phyloP scores from a whole-genome alignment of 2,797 vertebrate species.

The Xenentodon cancila region DNA sequence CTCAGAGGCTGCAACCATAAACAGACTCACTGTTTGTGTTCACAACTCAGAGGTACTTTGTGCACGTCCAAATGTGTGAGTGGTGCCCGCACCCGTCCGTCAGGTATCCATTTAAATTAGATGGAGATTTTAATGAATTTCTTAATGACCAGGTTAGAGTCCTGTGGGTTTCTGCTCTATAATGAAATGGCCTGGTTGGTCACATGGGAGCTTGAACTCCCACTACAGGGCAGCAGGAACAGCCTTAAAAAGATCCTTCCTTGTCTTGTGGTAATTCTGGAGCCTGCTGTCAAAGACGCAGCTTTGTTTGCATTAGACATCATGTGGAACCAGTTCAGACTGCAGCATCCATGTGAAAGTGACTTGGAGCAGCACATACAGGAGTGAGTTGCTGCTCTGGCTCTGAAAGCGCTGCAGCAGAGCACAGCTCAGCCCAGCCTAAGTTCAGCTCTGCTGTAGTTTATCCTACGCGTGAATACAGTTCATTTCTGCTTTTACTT shows the following conservation, averaged over 20 bases:
- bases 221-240: neutral
- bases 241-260: neutral
- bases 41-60: slow-evolving; percentile 17
- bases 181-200: slow-evolving; percentile 27
- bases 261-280: neutral
- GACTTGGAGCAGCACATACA: too few relatives aligned
- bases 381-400: too few relatives aligned
- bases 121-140: too few relatives aligned
- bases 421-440: neutral
- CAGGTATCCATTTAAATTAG: too few relatives aligned
- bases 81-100: neutral
- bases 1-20: neutral
- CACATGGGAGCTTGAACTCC: slow-evolving; percentile 22
- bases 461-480: neutral
- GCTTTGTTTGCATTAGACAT: slow-evolving; percentile 17
- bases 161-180: slow-evolving; percentile 2
- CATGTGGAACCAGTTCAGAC: slow-evolving; percentile 10
- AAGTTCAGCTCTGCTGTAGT: neutral
- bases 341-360: neutral
- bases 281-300: slow-evolving; percentile 16
- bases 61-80: neutral
- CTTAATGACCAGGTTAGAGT: neutral
- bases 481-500: slow-evolving; percentile 13
- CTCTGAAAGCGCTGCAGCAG: neutral
- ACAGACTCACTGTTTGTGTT: slow-evolving; percentile 8